Evolutionary conservation across 2,888 invertebrate species (phyloP), one percentile per base, ranked within the genome.

Genomic region (Lottia scabra): DNA sequence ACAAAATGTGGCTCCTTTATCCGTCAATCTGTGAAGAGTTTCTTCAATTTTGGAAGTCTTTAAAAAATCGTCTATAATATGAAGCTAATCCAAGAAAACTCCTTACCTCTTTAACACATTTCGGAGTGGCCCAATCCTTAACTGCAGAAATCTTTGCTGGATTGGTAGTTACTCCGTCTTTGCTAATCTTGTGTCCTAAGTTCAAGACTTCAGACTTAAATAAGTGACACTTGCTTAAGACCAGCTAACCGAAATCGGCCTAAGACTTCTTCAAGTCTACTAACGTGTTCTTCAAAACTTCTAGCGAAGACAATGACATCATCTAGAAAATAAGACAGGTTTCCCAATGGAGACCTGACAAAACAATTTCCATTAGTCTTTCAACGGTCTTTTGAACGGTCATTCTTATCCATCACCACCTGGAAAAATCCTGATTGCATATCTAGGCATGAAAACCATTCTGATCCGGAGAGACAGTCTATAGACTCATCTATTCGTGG

Each of bases 201-300:
- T 56, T 19, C 56, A 56, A 12, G 23, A n/a, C 19, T 56, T 56
- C 56, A n/a, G 56, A n/a, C 23, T n/a, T 56, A 19, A 56, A 56
- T 56, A 80, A 70, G 4, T 64, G 27, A 68, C 76, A 76, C 62
- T 78, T 76, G 63, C 68, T 74, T 79, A 15, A 78, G 30, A 10
- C 71, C 70, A n/a, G 72, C 72, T 16, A 43, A 16, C 30, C 44
- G n/a, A n/a, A n/a, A n/a, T n/a, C 16, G 79, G 65, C 45, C 46
- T 27, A 79, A 77, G n/a, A 81, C 73, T 16, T 70, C 62, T n/a
- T 76, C 71, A n/a, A 79, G 62, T 67, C 75, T 63, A 23, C 68
- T 26, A 12, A 77, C 15, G 45, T 75, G 75, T 62, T 78, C 74
- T 19, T 73, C 75, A 63, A 77, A 70, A 45, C 65, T 78, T 10